A percentile compares a stretch with the other conserved stretches of the same genome.
These are phyloP conservation scores for Lasioglossum morio DNA, from an alignment of 2,888 invertebrate species.

Conservation along the genomic window DNA sequence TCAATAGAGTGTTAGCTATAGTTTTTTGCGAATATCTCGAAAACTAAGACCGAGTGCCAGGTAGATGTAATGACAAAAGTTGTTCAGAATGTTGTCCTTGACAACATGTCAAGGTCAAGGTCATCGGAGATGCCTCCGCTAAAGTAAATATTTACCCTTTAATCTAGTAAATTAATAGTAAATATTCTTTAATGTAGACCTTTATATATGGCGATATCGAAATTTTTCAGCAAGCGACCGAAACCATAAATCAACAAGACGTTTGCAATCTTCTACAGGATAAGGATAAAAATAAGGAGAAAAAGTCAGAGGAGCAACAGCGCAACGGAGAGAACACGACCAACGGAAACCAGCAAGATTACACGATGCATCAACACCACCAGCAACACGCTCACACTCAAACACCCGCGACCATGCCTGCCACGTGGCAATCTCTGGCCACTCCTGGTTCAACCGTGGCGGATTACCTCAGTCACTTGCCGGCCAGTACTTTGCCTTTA, in stretches of 20 bases:
- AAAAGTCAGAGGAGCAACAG: conserved; percentile 80
- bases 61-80: no score
- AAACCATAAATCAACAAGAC: conserved; percentile 82
- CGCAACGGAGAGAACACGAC: conserved; percentile 85
- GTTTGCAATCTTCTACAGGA: conserved; percentile 83
- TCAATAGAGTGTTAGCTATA: no score
- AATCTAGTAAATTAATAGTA: no score
- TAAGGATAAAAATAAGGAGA: conserved; percentile 81
- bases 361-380: conserved; percentile 85
- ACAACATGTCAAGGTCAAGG: no score
- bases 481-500: conserved; percentile 90
- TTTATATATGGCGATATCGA: conserved; percentile 16
- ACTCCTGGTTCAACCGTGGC: conserved; percentile 93
- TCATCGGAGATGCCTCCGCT: no score
- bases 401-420: conserved; percentile 85
- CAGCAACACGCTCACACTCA: conserved; percentile 84
- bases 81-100: no score
- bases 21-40: no score
- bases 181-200: neutral
- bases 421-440: conserved; percentile 90
- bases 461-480: conserved; percentile 93
- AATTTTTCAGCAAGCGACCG: conserved; percentile 76
- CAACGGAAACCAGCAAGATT: conserved; percentile 87
- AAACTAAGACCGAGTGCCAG: no score
- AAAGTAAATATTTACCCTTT: no score